phyloP scores from a whole-genome alignment of 1,140 invertebrate genomes.

The Copidosoma floridanum region DNA sequence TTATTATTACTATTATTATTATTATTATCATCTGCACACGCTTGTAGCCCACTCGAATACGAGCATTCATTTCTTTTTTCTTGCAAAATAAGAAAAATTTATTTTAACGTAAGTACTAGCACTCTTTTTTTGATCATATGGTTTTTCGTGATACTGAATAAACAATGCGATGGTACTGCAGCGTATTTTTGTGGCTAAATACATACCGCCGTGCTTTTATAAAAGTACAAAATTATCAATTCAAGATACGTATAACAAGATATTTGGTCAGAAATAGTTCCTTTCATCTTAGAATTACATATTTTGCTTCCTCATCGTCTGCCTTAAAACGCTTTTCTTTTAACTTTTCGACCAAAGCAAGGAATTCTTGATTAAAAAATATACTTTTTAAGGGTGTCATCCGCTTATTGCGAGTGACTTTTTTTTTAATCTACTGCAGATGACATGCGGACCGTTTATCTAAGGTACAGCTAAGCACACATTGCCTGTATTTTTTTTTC shows the following conservation, averaged over 20 bases:
- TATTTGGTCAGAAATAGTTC: slow-evolving; percentile 18
- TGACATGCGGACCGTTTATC: not conserved
- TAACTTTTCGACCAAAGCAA: not conserved
- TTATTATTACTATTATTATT: too few relatives aligned
- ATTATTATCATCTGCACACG: too few relatives aligned
- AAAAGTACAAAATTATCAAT: slow-evolving; percentile 44
- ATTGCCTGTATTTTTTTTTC: not conserved
- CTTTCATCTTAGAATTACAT: not conserved
- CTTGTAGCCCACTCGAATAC: too few relatives aligned
- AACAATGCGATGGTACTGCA: too few relatives aligned
- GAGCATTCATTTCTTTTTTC: too few relatives aligned
- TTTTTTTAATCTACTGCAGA: not conserved
- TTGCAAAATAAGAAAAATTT: too few relatives aligned
- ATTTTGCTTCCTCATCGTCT: too few relatives aligned
- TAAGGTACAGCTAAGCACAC: slow-evolving; percentile 3
- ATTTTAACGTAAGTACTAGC: too few relatives aligned
- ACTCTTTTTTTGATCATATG: too few relatives aligned
- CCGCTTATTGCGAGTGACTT: not conserved
- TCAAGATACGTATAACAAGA: slow-evolving; percentile 20
- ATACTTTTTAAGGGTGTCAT: slow-evolving; percentile 18
- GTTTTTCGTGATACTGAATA: too few relatives aligned
- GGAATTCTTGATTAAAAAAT: slow-evolving; percentile 1
- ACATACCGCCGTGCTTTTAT: too few relatives aligned
- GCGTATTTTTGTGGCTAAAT: slow-evolving; percentile 20
- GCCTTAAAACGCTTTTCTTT: slow-evolving; percentile 3